phyloP scores from a whole-genome alignment of 2,797 vertebrate genomes.

The Botia almorhae region DNA sequence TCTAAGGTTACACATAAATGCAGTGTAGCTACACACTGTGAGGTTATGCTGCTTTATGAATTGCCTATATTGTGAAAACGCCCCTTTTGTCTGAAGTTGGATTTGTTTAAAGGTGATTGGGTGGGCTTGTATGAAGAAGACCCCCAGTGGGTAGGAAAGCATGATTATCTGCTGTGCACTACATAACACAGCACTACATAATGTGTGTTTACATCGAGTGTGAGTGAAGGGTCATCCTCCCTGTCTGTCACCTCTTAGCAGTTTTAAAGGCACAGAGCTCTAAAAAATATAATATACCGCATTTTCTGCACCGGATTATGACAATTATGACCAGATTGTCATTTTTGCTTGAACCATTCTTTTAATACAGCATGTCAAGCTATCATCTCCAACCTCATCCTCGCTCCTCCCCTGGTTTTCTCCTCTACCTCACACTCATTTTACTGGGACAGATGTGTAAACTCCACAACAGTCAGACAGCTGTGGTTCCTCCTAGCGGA shows the following conservation, averaged over 20 bases:
- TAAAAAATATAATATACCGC: not conserved
- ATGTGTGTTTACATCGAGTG: constrained; percentile 5
- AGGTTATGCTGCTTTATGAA: not conserved
- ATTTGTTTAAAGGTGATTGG: not conserved
- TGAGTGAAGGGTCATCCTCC: constrained; percentile 20
- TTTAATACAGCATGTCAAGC: constrained; percentile 18
- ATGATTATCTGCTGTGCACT: not conserved
- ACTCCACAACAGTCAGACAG: constrained; percentile 57
- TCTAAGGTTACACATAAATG: not conserved
- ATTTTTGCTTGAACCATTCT: not conserved
- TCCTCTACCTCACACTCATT: not conserved
- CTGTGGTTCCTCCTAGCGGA: constrained; percentile 60
- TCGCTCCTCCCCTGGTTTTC: not conserved
- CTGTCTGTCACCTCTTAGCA: constrained; percentile 5
- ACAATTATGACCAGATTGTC: not conserved
- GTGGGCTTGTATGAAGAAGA: too few species aligned
- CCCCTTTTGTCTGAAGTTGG: not conserved
- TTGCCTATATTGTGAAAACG: not conserved
- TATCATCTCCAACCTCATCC: constrained; percentile 31
- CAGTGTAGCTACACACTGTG: not conserved
- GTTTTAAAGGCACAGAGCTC: not conserved
- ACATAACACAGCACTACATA: too few species aligned
- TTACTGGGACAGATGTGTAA: constrained; percentile 29
- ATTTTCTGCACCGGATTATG: too few species aligned
- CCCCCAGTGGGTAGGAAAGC: not conserved